phyloP scores from a whole-genome alignment of 2,113 vertebrate species.

The Neotoma lepida region DNA sequence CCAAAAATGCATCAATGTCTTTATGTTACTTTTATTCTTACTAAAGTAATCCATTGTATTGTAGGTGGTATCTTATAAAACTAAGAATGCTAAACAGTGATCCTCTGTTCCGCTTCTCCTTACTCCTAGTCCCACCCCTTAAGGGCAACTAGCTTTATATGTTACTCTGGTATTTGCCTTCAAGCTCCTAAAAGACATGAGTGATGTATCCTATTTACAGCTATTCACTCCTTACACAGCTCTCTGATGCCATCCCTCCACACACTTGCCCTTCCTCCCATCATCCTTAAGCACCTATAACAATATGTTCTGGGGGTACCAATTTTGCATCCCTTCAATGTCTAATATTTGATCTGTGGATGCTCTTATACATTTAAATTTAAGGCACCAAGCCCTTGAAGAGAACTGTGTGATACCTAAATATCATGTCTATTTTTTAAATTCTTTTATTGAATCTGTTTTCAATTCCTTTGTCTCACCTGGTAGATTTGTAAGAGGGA shows the following conservation, averaged over 20 bases:
- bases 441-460: background rate
- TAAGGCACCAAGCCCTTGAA: background rate
- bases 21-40: background rate
- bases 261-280: background rate
- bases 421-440: background rate
- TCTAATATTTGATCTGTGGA: background rate
- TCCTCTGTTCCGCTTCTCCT: background rate
- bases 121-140: background rate
- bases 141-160: background rate
- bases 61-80: background rate
- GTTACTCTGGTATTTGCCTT: background rate
- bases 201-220: background rate
- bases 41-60: background rate
- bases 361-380: background rate
- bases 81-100: background rate
- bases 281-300: background rate
- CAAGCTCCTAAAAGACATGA: background rate
- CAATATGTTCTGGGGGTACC: background rate
- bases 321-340: background rate
- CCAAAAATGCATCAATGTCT: background rate
- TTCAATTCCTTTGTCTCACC: slow-evolving; percentile 2
- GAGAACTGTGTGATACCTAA: background rate
- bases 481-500: slow-evolving; percentile 12
- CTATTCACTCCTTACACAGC: background rate
- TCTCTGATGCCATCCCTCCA: background rate